A percentile compares a stretch with the other conserved stretches of the same genome.
Conservation (phyloP, 2,797 vertebrate species). For the Meriones psammophilus region DNA sequence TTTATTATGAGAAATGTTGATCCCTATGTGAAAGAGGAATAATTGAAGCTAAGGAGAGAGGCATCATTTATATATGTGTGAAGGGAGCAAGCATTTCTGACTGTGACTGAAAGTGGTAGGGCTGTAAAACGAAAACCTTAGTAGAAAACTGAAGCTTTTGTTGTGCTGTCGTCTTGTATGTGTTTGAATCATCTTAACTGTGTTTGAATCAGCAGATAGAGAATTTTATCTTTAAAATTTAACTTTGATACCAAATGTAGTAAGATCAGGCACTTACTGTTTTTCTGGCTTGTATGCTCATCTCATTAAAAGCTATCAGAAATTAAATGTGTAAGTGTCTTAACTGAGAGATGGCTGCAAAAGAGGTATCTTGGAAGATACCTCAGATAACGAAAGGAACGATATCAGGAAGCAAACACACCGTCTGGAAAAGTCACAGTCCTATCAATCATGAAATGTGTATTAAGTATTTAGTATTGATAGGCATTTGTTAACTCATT, state of each 20-base stretch:
- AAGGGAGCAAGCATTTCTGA: not conserved
- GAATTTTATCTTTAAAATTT: not conserved
- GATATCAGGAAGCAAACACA: not conserved
- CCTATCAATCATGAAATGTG: not conserved
- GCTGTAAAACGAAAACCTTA: not conserved
- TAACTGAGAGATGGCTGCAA: not conserved
- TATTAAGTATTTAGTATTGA: not conserved
- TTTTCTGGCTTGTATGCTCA: not conserved
- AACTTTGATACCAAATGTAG: slow-evolving; percentile 17
- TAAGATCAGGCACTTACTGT: not conserved
- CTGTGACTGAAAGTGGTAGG: slow-evolving; percentile 1
- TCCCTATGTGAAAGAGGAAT: not conserved
- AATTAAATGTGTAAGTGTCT: not conserved
- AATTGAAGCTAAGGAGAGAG: slow-evolving; percentile 28
- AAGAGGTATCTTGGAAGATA: not conserved
- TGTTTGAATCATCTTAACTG: not conserved
- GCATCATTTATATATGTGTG: slow-evolving; percentile 20
- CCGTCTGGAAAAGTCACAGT: not conserved
- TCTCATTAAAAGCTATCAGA: not conserved
- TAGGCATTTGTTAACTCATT: not conserved
- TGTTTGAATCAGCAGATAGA: not conserved
- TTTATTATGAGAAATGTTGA: slow-evolving; percentile 56
- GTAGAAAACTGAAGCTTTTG: not conserved
- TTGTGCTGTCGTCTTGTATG: not conserved
- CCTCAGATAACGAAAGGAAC: not conserved